phyloP scores from a whole-genome alignment of 2,888 invertebrate genomes.

The Scaptomyza cyrtandrae region DNA sequence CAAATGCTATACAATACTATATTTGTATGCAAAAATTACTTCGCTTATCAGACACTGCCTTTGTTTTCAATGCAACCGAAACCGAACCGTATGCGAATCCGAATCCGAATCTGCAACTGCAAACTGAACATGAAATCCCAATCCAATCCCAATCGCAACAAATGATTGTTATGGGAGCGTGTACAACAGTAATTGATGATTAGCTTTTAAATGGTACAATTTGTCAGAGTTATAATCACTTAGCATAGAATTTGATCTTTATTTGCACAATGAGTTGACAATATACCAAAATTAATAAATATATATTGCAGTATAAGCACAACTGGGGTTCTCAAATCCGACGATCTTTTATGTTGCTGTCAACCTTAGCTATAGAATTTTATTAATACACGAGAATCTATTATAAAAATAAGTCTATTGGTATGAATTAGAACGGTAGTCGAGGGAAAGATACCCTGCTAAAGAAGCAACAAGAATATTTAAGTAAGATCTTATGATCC shows the following conservation, averaged over 20 bases:
- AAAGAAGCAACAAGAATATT: background rate
- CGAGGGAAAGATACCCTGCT: slow-evolving; percentile 6
- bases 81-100: slow-evolving; percentile 5
- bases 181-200: slow-evolving; percentile 12
- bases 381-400: slow-evolving; percentile 25
- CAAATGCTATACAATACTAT: slow-evolving; percentile 18
- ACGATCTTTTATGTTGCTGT: slow-evolving; percentile 7
- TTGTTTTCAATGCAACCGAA: slow-evolving; percentile 27
- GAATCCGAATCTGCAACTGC: slow-evolving; percentile 4
- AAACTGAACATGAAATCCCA: slow-evolving; percentile 11
- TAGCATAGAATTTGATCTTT: slow-evolving; percentile 6
- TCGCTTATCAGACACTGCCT: slow-evolving; percentile 37
- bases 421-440: rapidly evolving
- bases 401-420: slow-evolving; percentile 9
- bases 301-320: background rate
- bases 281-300: slow-evolving; percentile 3
- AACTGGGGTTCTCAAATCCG: background rate
- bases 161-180: slow-evolving; percentile 23
- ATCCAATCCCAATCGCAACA: slow-evolving; percentile 17
- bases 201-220: slow-evolving; percentile 19
- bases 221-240: slow-evolving; percentile 4
- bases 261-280: slow-evolving; percentile 15
- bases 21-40: background rate
- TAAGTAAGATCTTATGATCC: background rate
- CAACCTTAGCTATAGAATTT: slow-evolving; percentile 21